Evolutionary conservation across 1,140 invertebrate genomes (phyloP), one percentile per base, ranked within the genome.

Genomic region (Zophobas atratus): DNA sequence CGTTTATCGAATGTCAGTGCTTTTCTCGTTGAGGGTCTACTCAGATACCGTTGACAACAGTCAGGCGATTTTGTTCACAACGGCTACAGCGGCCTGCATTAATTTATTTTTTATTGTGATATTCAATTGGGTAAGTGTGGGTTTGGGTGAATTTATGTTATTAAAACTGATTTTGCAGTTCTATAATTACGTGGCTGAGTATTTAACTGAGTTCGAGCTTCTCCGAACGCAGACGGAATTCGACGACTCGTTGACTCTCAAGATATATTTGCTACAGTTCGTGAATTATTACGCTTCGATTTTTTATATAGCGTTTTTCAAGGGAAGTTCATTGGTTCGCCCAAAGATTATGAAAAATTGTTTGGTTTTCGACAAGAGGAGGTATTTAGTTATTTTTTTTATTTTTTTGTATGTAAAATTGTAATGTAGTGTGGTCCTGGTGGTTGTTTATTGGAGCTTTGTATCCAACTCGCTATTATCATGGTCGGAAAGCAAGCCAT

Each of bases 251-350:
- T 87, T 99, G 20, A 99, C 97, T 0, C 88, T 99, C 6, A 99
- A 99, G 89, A 98, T 99, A 82, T 99, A 99, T 87, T 87, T 99
- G 4, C 91, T 99, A 46, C 97, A 99, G 88, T 99, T 99, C 88
- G 95, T 99, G 41, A 99, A 99, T 87, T 99, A 98, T 86, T 99
- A 99, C 87, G 96, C 97, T 33, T 98, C 97, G 0, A 98, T 99
- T 85, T 98, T 99, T 89, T 99, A 99, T 85, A 98, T 99, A 83
- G 98, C 97, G 0, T 99, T 99, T 88, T 94, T 99, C 81, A 99
- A 99, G 86, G 97, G 51, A 97, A 96, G 87, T 94, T 95, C 81
- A 90, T 96, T n/a, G 96, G 96, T 0, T 92, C 93, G 84, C 96
- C 96, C 0, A 93, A 92, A 2, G 88, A 92, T 41, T 97, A 97